Conservation (phyloP, 2,888 invertebrate species). For the Halocaridina rubra region DNA sequence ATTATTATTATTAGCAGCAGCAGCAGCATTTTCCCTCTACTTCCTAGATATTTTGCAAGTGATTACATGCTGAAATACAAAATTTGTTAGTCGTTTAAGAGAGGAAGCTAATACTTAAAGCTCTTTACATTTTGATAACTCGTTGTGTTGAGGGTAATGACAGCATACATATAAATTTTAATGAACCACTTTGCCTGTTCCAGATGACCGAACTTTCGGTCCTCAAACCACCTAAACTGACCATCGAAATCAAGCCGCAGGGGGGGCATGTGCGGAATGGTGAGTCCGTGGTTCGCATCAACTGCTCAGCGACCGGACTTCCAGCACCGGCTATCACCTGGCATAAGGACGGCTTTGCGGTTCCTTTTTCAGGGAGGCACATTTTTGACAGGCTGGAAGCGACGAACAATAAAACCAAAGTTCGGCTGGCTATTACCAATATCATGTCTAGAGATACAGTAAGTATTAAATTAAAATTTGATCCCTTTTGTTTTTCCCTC, state of each 20-base stretch:
- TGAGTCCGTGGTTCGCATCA: conserved; percentile 13
- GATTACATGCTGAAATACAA: no score
- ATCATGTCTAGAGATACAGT: conserved; percentile 25
- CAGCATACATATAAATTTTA: no score
- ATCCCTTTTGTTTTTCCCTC: background rate
- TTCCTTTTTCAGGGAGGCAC: background rate
- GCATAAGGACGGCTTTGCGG: conserved; percentile 15
- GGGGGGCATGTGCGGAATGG: background rate
- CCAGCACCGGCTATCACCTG: conserved; percentile 11
- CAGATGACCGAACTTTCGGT: conserved; percentile 27
- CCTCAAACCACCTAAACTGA: conserved; percentile 1
- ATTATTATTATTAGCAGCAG: no score
- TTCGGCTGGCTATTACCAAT: conserved; percentile 15
- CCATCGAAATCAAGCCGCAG: background rate
- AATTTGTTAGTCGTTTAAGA: no score
- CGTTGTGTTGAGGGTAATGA: no score
- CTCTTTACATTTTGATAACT: no score
- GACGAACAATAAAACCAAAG: background rate
- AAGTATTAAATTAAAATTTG: background rate
- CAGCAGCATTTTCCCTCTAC: no score
- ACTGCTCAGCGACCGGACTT: background rate
- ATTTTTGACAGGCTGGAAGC: background rate
- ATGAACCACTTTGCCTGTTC: background rate
- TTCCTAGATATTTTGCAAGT: no score
- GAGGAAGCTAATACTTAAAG: no score